Base-by-base conservation (phyloP, 2,888 invertebrate genomes). In the Emmelina monodactyla region DNA sequence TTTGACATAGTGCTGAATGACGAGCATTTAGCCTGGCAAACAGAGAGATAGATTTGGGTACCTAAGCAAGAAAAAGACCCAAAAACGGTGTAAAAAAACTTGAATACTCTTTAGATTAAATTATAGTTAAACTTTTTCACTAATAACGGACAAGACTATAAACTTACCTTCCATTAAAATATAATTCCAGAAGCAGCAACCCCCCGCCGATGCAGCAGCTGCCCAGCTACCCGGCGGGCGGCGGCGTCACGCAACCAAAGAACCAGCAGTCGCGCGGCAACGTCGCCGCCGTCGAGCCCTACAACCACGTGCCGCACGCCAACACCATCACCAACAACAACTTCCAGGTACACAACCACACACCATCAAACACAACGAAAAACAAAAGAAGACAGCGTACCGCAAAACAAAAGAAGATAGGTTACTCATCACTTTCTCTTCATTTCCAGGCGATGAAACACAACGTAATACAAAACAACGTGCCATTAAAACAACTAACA, bases 251-350 rank as follows among this genome's bases (percentile, higher is more conserved):
- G 53, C 79, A 75, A 70, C 76, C 70, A 67, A 75, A 72, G 71
- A 72, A 67, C 55, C 80, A 70, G 55, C 82, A 83, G 47, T 78
- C 87, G 5, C 81, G 90, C 32, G 90, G 89, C 35, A 92, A 93
- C 67, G 88, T 93, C 40, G 92, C 92, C 12, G 92, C 92, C 31
- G 89, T 93, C 22, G 92, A 92, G 60, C 92, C 92, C 2, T 93
- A 91, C 62, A 91, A 92, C 54, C 92, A 92, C 54, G 88, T 92
- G 53, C 92, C 92, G 35, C 85, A 85, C 43, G 82, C 84, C 22
- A 82, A 82, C 43, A 82, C 82, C 45, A 62, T 78, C 52, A 68
- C 52, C 42, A 78, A 70, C 44, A 58, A 63, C 31, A 78, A 80
- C 47, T 73, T 72, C 44, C 78, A 78, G 69, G 79, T 79, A 40